phyloP scores from a whole-genome alignment of 2,888 invertebrate species.

The Drosophila niveifrons region DNA sequence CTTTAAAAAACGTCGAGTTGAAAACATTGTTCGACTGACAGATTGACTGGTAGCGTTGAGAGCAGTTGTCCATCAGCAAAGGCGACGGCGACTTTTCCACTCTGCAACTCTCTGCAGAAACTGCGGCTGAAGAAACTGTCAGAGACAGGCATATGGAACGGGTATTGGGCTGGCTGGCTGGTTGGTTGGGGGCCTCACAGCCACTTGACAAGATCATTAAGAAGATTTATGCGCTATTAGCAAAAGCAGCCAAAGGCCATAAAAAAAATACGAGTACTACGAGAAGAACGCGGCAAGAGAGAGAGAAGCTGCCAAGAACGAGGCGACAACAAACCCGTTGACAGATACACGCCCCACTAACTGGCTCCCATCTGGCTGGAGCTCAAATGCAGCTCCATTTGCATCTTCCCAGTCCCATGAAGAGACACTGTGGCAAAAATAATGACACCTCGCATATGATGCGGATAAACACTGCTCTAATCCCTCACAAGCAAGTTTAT shows the following conservation, averaged over 20 bases:
- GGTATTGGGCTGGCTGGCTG: conserved; percentile 17
- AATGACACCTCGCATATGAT: conserved; percentile 27
- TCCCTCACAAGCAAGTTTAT: neutral
- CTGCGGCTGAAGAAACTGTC: conserved; percentile 7
- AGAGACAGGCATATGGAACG: conserved; percentile 18
- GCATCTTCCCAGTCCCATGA: neutral
- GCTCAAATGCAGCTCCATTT: conserved; percentile 7
- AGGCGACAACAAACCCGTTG: conserved; percentile 74
- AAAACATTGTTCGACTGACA: conserved; percentile 52
- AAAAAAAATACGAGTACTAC: conserved; percentile 65
- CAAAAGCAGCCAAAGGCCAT: conserved; percentile 78
- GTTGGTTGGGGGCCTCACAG: conserved; percentile 47
- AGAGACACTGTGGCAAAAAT: conserved; percentile 41
- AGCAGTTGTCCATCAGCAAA: conserved; percentile 70
- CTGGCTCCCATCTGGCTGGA: conserved; percentile 54
- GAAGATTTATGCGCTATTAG: conserved; percentile 84
- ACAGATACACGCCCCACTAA: conserved; percentile 66
- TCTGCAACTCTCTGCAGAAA: conserved; percentile 16
- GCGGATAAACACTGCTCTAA: conserved; percentile 5
- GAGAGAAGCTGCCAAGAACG: conserved; percentile 42
- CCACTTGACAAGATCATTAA: conserved; percentile 84
- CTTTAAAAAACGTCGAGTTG: conserved; percentile 3
- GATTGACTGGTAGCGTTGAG: conserved; percentile 76
- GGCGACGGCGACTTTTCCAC: conserved; percentile 14
- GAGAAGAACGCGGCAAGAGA: conserved; percentile 31